Base-by-base conservation (phyloP, 2,797 vertebrate genomes). In the Melanogrammus aeglefinus region DNA sequence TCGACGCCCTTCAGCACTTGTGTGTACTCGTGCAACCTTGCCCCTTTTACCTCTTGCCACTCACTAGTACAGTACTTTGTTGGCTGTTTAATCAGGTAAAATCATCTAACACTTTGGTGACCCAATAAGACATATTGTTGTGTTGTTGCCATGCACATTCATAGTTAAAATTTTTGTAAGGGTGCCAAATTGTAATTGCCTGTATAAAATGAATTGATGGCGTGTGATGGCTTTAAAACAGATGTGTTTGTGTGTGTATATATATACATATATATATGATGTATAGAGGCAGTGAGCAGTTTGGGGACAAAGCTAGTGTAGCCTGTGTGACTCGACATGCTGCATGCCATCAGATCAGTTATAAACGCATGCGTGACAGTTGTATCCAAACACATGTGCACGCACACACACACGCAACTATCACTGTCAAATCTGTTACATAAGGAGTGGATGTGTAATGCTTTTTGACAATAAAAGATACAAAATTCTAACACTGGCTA, bases 391-490 rank as follows among this genome's bases (percentile, higher is more conserved):
- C 75, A 75, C 31, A 75, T 80, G 80, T 79, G 81, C 75, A 69
- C 24, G 14, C 63, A 69, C 63, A 75, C 74, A 70, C 79, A 76
- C 76, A 70, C 79, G 75, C 76, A 74, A 90, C 38, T 86, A 82
- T 94, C 94, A 92, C 93, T 93, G 94, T 95, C 92, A 87, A 92
- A 95, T 87, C 91, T 93, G 91, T 95, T 88, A 51, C 29, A 44
- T 24, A 51, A 82, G 92, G 84, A 88, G 86, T 94, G 90, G 84
- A 95, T 92, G 92, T 94, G 93, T 81, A 93, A 94, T 95, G 96
- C 95, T 96, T 93, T 96, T 95, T 95, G 93, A 96, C 94, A 98
- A 97, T 97, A 97, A 98, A 94, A 81, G 94, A 97, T 97, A 94
- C 91, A 81, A 94, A 96, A 95, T 97, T 93, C 89, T 96, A 94